phyloP scores from a whole-genome alignment of 1,140 invertebrate species.

The Drosophila serrata region DNA sequence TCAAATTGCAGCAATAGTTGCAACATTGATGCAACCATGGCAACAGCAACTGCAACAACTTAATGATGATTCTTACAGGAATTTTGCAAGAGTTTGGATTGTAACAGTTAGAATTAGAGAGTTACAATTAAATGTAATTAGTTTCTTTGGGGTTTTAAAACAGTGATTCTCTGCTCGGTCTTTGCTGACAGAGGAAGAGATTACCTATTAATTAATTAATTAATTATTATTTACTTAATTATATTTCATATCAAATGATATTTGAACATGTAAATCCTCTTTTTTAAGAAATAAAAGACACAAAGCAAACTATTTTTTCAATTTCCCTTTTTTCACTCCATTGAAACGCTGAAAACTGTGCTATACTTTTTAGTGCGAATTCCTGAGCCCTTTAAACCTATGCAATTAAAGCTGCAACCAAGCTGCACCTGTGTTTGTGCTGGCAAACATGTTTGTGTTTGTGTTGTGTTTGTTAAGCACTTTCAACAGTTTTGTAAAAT shows the following conservation, averaged over 20 bases:
- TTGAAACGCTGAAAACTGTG: slow-evolving; percentile 60
- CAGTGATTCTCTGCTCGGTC: not conserved
- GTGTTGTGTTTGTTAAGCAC: slow-evolving; percentile 55
- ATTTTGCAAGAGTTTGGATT: not conserved
- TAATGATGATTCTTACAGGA: not conserved
- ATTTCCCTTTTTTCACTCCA: not conserved
- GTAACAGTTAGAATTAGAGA: not conserved
- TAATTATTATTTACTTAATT: not conserved
- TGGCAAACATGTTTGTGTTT: slow-evolving; percentile 33
- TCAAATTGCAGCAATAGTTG: slow-evolving; percentile 8
- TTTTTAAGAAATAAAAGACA: not conserved
- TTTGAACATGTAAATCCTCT: not conserved
- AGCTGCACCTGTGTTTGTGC: slow-evolving; percentile 41
- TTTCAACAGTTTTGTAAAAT: slow-evolving; percentile 71
- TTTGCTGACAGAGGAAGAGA: too few species aligned
- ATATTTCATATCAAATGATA: too few species aligned
- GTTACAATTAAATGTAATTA: not conserved
- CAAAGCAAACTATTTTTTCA: too few species aligned
- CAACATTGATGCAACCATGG: not conserved
- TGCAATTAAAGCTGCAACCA: slow-evolving; percentile 58
- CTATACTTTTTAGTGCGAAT: slow-evolving; percentile 52
- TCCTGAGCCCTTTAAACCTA: slow-evolving; percentile 4
- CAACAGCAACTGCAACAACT: not conserved
- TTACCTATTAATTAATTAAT: not conserved
- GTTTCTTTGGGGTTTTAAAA: not conserved